These are phyloP conservation scores for Caenorhabditis sp. DNA, from an alignment of 2,888 invertebrate species.

Conservation along the genomic window DNA sequence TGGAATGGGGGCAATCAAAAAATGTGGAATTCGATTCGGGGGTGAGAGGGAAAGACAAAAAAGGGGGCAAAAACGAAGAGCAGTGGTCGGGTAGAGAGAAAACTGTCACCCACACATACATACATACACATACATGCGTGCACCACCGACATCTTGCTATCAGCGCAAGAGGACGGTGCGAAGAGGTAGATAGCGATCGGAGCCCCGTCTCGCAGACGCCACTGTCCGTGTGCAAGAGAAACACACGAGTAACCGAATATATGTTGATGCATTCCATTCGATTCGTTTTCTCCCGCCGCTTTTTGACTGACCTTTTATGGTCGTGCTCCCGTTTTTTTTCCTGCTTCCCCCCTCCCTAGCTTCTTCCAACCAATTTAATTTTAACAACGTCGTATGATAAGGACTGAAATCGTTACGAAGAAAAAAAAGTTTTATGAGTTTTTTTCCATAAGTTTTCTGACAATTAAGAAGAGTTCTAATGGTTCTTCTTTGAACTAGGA, in stretches of 20 bases:
- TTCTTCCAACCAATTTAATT: constrained; percentile 28
- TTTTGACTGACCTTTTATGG: constrained; percentile 60
- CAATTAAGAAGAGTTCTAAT: neutral
- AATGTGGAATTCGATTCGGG: constrained; percentile 15
- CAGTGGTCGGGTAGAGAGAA: constrained; percentile 50
- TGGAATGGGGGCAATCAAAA: constrained; percentile 30
- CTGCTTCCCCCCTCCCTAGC: constrained; percentile 7
- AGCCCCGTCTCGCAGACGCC: constrained; percentile 66
- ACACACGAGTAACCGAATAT: constrained; percentile 33
- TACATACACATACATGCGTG: constrained; percentile 44
- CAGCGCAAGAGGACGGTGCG: constrained; percentile 47
- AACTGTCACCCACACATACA: constrained; percentile 58
- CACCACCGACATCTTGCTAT: constrained; percentile 57
- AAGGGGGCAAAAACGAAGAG: constrained; percentile 40
- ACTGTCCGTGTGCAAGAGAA: constrained; percentile 43
- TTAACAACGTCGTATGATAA: constrained; percentile 43
- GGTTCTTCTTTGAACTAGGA: neutral
- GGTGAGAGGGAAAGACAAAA: constrained; percentile 38
- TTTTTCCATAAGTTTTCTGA: constrained; percentile 16
- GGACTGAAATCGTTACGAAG: constrained; percentile 11
- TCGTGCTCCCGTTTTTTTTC: constrained; percentile 55
- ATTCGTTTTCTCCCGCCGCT: constrained; percentile 22
- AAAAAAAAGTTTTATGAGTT: constrained; percentile 42
- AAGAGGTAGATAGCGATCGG: constrained; percentile 50
- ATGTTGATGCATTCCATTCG: constrained; percentile 59